Evolutionary conservation across 35 echinoderm and acorn worm species (phyloP).

Genomic region (Strongylocentrotus purpuratus): DNA sequence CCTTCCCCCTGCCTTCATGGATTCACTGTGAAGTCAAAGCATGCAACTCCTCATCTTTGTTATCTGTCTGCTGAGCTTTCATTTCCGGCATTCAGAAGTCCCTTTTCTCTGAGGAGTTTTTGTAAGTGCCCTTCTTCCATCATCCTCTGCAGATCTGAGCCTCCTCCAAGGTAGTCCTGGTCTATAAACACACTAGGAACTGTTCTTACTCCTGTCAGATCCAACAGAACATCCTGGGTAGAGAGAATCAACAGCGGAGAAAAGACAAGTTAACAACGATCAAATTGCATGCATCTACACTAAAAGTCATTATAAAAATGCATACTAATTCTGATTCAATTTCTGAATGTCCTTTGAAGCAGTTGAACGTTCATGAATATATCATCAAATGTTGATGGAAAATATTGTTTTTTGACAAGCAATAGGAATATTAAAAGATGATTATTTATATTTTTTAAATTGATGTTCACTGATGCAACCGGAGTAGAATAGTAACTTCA

Average conservation of each 20-base stretch:
- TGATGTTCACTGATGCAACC: too few species aligned
- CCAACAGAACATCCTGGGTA: constrained; percentile 66
- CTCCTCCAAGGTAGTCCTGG: constrained; percentile 81
- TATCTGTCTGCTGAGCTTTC: neutral
- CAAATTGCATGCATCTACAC: neutral
- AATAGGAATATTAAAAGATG: too few species aligned
- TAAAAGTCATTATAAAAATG: too few species aligned
- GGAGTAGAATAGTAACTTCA: too few species aligned
- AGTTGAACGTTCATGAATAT: too few species aligned
- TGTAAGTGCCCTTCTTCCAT: constrained; percentile 77
- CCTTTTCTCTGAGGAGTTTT: constrained; percentile 65
- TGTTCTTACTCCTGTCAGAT: constrained; percentile 85
- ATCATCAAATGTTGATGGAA: too few species aligned
- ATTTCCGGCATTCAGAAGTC: constrained; percentile 60
- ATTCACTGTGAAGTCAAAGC: too few species aligned
- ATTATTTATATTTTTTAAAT: too few species aligned
- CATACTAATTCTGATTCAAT: too few species aligned
- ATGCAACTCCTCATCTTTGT: neutral
- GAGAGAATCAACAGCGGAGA: neutral
- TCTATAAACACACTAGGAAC: constrained; percentile 90
- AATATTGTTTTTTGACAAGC: too few species aligned
- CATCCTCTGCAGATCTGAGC: constrained; percentile 72
- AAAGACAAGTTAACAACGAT: neutral
- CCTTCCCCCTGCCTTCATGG: too few species aligned
- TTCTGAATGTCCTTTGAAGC: too few species aligned